Evolutionary conservation across 1,140 invertebrate genomes (phyloP).

Genomic region (Atta texana): DNA sequence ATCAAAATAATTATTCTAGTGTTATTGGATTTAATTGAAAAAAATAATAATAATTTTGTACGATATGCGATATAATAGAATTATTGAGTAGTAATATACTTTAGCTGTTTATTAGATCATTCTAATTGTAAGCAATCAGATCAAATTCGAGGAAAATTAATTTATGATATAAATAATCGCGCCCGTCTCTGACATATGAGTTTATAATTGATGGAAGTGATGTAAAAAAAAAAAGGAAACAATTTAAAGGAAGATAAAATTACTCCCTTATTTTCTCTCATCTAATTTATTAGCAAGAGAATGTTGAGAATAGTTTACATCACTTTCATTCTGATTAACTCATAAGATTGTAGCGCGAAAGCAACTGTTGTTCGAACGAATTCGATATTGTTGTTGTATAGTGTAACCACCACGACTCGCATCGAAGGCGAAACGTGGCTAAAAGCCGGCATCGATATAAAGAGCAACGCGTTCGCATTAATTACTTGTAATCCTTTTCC

Average conservation of each 20-base stretch:
- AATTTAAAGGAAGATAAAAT: not conserved
- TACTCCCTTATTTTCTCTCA: not conserved
- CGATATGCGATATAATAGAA: not conserved
- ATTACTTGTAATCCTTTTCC: conserved; percentile 6
- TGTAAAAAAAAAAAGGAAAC: conserved; percentile 25
- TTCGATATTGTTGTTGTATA: conserved; percentile 59
- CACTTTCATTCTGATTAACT: conserved; percentile 41
- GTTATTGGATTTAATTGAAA: conserved; percentile 1
- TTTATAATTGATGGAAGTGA: conserved; percentile 52
- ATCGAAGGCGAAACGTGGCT: conserved; percentile 2
- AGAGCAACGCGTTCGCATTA: conserved; percentile 22
- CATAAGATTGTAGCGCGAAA: conserved; percentile 37
- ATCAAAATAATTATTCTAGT: not conserved
- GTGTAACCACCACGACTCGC: conserved; percentile 29
- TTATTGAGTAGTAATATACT: not conserved
- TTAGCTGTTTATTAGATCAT: not conserved
- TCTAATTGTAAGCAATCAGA: not conserved
- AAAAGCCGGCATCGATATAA: conserved; percentile 33
- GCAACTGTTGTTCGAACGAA: conserved; percentile 58
- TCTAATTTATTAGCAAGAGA: not conserved
- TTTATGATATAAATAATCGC: conserved; percentile 12
- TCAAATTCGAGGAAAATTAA: conserved; percentile 15
- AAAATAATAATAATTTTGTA: not conserved
- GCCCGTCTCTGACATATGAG: conserved; percentile 51
- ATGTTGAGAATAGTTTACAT: conserved; percentile 16